These are phyloP conservation scores for Harpagifer antarcticus DNA, from an alignment of 2,797 vertebrate genomes.

Conservation along the genomic window DNA sequence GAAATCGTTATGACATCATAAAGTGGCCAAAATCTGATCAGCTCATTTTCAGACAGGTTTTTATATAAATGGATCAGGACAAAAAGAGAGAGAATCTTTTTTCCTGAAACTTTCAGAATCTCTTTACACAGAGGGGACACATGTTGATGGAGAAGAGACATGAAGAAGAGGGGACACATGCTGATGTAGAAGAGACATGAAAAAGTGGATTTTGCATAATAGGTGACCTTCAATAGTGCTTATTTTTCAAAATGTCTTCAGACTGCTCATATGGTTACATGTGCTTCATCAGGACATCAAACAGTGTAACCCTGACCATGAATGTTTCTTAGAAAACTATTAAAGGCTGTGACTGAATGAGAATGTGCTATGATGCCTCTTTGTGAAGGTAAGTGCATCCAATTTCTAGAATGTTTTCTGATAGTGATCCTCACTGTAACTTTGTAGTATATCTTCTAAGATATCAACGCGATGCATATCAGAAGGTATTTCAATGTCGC, in stretches of 20 bases:
- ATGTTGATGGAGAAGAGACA: too few species aligned
- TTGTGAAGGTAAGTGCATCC: conserved; percentile 17
- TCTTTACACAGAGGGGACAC: too few species aligned
- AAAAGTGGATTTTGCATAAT: too few species aligned
- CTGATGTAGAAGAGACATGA: too few species aligned
- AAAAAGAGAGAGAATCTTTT: too few species aligned
- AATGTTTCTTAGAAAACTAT: neutral
- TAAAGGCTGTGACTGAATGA: conserved; percentile 11
- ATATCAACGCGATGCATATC: conserved; percentile 29
- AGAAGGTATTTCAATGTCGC: conserved; percentile 46
- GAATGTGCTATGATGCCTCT: conserved; percentile 11
- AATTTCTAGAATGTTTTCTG: conserved; percentile 38
- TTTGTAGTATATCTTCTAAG: conserved; percentile 6
- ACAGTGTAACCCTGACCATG: neutral
- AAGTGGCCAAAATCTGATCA: too few species aligned
- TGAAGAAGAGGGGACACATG: too few species aligned
- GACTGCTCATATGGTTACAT: neutral
- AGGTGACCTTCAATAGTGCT: neutral
- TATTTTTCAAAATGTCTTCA: conserved; percentile 7
- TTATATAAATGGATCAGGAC: too few species aligned
- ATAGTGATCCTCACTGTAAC: conserved; percentile 16
- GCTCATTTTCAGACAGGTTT: too few species aligned
- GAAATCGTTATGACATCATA: too few species aligned
- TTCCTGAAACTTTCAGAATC: too few species aligned
- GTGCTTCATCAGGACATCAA: neutral